Evolutionary conservation across 1,140 invertebrate species (phyloP).

Genomic region (Drosophila virilis): DNA sequence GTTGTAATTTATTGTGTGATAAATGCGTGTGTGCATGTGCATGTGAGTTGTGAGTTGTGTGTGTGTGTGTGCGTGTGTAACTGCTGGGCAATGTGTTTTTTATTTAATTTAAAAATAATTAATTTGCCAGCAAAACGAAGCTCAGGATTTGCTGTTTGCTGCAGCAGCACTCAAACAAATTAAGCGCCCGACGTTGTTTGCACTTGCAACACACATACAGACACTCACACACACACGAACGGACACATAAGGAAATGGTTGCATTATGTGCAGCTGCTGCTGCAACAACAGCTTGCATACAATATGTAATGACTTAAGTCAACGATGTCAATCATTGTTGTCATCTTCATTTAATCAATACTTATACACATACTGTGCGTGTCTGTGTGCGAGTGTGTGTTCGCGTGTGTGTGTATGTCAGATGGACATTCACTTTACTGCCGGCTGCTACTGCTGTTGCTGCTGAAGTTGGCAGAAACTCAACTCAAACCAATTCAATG

Average conservation of each 20-base stretch:
- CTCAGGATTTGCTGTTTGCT: slow-evolving; percentile 37
- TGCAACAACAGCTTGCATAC: slow-evolving; percentile 52
- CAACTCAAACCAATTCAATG: slow-evolving; percentile 44
- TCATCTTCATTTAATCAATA: slow-evolving; percentile 66
- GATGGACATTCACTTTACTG: slow-evolving; percentile 42
- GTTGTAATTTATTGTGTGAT: slow-evolving; percentile 64
- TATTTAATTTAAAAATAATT: slow-evolving; percentile 63
- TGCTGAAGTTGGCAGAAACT: slow-evolving; percentile 48
- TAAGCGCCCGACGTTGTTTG: slow-evolving; percentile 49
- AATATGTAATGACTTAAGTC: slow-evolving; percentile 67
- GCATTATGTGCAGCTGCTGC: slow-evolving; percentile 40
- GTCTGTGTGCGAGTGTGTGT: neutral
- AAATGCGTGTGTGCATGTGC: slow-evolving; percentile 40
- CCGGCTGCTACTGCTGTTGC: slow-evolving; percentile 13
- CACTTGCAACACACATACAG: slow-evolving; percentile 27
- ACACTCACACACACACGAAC: slow-evolving; percentile 6
- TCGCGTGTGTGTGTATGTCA: neutral
- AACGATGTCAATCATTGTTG: slow-evolving; percentile 64
- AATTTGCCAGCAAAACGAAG: slow-evolving; percentile 45
- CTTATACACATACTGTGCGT: slow-evolving; percentile 25
- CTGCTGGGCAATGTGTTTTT: slow-evolving; percentile 44
- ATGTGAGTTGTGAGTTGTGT: neutral
- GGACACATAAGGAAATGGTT: slow-evolving; percentile 29
- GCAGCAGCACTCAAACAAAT: slow-evolving; percentile 54
- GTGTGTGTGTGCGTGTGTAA: slow-evolving; percentile 6